These are phyloP conservation scores for Alectura lathami DNA, from an alignment of 2,113 vertebrate genomes.

Conservation along the genomic window DNA sequence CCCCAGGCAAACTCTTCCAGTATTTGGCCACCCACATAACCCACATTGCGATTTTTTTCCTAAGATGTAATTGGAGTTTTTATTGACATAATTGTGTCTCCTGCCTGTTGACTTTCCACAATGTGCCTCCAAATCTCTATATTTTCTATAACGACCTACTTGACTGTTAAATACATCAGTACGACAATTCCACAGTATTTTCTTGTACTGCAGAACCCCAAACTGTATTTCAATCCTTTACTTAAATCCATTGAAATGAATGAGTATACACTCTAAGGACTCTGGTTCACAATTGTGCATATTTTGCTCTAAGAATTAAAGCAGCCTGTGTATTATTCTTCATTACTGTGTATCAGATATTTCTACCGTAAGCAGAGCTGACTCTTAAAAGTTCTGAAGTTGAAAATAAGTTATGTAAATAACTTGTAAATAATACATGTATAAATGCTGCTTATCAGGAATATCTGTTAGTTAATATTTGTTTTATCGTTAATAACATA, in stretches of 20 bases:
- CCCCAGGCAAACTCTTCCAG: not conserved
- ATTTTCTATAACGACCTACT: not conserved
- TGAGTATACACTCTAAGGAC: not conserved
- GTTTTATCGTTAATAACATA: not conserved
- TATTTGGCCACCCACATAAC: not conserved
- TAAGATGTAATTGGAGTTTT: not conserved
- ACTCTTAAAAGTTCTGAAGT: not conserved
- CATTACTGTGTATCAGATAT: not conserved
- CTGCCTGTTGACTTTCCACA: not conserved
- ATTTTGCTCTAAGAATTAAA: not conserved
- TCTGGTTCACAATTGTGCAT: not conserved
- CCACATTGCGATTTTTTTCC: not conserved
- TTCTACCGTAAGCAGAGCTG: not conserved
- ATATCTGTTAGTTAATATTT: not conserved
- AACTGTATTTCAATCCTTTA: not conserved
- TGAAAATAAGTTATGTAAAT: not conserved
- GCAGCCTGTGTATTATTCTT: not conserved
- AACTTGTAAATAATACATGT: not conserved
- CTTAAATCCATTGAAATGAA: not conserved
- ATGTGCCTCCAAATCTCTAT: not conserved
- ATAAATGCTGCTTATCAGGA: not conserved
- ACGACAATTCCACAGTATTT: not conserved
- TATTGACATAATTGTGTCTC: not conserved
- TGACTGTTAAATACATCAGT: not conserved
- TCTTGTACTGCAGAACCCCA: not conserved